These are phyloP conservation scores for Archips crataeganus DNA, from an alignment of 2,888 invertebrate genomes.

Conservation along the genomic window DNA sequence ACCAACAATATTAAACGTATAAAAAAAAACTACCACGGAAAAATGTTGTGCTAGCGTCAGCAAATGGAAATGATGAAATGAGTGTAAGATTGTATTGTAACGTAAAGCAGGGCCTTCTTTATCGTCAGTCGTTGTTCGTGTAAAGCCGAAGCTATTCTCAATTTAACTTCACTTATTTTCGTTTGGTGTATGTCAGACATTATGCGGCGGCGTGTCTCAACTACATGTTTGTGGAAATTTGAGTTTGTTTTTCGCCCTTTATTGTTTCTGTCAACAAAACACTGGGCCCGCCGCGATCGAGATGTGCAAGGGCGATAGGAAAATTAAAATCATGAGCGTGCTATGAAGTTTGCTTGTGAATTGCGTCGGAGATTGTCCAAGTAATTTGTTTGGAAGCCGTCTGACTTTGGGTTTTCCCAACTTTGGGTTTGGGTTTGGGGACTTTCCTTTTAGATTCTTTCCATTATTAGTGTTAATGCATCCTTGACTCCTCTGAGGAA, in stretches of 20 bases:
- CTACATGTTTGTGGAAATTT: conserved; percentile 60
- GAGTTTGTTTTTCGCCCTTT: conserved; percentile 57
- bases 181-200: conserved; percentile 45
- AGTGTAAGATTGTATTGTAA: background rate
- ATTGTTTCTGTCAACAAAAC: conserved; percentile 62
- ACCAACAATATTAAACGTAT: too few species aligned
- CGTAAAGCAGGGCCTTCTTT: background rate
- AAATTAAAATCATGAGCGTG: conserved; percentile 44
- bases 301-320: conserved; percentile 51
- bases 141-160: background rate
- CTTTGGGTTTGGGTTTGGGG: too few species aligned
- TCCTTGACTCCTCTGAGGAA: too few species aligned
- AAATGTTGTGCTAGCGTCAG: background rate
- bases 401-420: background rate
- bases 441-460: background rate
- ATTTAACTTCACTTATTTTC: conserved; percentile 10
- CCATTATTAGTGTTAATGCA: too few species aligned
- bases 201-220: conserved; percentile 48
- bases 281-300: conserved; percentile 55
- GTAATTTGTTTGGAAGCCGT: conserved; percentile 27
- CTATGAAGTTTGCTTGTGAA: conserved; percentile 38
- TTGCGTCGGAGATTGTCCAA: conserved; percentile 35
- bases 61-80: background rate
- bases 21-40: too few species aligned
- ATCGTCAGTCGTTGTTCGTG: too few species aligned